Base-by-base conservation (phyloP, 2,113 vertebrate genomes). In the Prochilodus magdalenae region DNA sequence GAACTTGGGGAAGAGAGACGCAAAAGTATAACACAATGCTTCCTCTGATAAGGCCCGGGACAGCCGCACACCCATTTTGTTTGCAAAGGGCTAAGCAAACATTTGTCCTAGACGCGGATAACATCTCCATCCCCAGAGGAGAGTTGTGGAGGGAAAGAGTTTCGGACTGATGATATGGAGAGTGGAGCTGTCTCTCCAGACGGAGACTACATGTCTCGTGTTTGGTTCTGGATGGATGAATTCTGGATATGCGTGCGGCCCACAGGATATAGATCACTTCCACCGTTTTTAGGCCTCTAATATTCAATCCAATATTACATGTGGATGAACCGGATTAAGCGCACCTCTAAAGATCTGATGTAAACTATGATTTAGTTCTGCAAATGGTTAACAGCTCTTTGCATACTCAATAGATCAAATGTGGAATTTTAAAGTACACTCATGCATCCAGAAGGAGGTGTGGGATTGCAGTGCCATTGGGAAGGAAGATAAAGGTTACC, bases 91-190 rank as follows among this genome's bases (percentile, higher is more conserved):
- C 80, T 85, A 81, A 87, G 87, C 90, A 93, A 91, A 92, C 87
- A 91, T 89, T 92, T 90, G 86, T 84, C 70, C 76, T 49, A 82
- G 70, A 69, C 57, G 78, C 16, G 85, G 91, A 92, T 93, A 89
- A 89, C 84, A 93, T 93, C 91, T 86, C 88, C 84, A 84, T 88
- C 81, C 84, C 87, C 88, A 88, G 82, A 87, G 83, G 80, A 75
- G 83, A 75, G 79, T 57, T 30, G 16, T 55, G 26, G 81, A 51
- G 13, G 18, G 60, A 4, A 14, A 20, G 63, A 66, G 29, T 66
- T 5, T 2, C 29, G 63, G 63, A 24, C 67, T 29, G 53, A 55
- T 59, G 70, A 73, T 59, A 73, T 73, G 55, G 29, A 81, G 49
- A 71, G 65, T 71, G 55, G 18, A 40, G 73, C 36, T 24, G 27